phyloP scores from a whole-genome alignment of 2,113 vertebrate genomes.

The Regulus satrapa region DNA sequence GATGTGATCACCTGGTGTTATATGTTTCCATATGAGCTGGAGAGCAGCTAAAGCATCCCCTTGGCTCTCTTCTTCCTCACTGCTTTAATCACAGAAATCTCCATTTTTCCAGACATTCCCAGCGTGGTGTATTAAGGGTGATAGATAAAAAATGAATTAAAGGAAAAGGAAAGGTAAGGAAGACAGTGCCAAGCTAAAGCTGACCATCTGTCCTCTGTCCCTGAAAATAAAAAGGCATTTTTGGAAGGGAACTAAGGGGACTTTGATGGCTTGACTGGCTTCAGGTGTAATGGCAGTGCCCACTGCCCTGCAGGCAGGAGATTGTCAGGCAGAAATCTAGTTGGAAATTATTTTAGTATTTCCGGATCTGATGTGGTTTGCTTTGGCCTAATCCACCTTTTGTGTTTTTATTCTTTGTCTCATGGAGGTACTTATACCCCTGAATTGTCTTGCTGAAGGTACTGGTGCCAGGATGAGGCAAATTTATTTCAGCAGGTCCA shows the following conservation, averaged over 20 bases:
- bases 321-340: not conserved
- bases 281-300: not conserved
- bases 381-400: not conserved
- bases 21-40: not conserved
- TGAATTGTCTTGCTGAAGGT: not conserved
- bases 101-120: not conserved
- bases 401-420: not conserved
- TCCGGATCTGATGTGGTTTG: not conserved
- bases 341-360: not conserved
- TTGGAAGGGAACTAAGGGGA: not conserved
- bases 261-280: not conserved
- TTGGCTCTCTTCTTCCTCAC: not conserved
- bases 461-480: not conserved
- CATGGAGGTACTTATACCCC: not conserved
- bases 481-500: not conserved
- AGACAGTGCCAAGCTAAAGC: not conserved
- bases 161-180: not conserved
- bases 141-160: not conserved
- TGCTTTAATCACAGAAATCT: not conserved
- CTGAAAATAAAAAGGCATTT: not conserved
- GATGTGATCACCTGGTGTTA: not conserved
- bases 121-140: not conserved
- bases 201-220: not conserved
- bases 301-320: not conserved
- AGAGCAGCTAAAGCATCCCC: not conserved